phyloP scores from a whole-genome alignment of 2,113 vertebrate genomes.

The Onychostoma macrolepis region DNA sequence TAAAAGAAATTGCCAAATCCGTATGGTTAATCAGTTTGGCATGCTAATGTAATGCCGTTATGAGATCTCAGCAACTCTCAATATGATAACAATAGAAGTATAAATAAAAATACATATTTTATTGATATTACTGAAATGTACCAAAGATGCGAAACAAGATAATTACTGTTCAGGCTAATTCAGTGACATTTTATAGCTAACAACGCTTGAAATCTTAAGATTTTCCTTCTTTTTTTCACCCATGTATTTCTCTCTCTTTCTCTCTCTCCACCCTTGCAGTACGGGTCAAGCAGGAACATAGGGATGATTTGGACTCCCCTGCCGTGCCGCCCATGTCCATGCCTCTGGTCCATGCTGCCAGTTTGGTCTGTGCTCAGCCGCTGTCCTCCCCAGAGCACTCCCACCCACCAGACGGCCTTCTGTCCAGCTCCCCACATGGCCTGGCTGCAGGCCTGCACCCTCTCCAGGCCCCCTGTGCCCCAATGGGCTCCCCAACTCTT shows the following conservation, averaged over 20 bases:
- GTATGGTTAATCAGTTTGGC: not conserved
- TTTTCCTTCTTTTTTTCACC: conserved; percentile 2
- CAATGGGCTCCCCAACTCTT: conserved; percentile 84
- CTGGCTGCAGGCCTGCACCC: conserved; percentile 84
- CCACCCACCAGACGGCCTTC: conserved; percentile 82
- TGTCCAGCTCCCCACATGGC: conserved; percentile 83
- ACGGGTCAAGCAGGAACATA: conserved; percentile 92
- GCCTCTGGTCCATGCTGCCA: conserved; percentile 78
- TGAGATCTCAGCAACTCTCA: not conserved
- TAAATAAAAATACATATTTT: not conserved
- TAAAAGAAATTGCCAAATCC: not conserved
- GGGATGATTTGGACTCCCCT: conserved; percentile 89
- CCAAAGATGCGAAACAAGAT: not conserved
- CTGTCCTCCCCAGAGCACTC: conserved; percentile 88
- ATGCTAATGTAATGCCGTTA: not conserved
- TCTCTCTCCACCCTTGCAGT: conserved; percentile 73
- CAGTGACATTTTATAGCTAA: not conserved
- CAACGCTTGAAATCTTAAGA: not conserved
- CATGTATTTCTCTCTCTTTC: conserved; percentile 11
- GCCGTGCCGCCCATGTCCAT: conserved; percentile 79
- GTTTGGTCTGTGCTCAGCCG: conserved; percentile 77
- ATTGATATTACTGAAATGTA: not conserved
- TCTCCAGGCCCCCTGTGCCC: conserved; percentile 76
- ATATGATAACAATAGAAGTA: not conserved
- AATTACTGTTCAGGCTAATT: not conserved